Percentiles rank a stretch among this genome's conserved stretches.
phyloP scores from a whole-genome alignment of 2,888 invertebrate genomes.

The Thymelicus acteon region DNA sequence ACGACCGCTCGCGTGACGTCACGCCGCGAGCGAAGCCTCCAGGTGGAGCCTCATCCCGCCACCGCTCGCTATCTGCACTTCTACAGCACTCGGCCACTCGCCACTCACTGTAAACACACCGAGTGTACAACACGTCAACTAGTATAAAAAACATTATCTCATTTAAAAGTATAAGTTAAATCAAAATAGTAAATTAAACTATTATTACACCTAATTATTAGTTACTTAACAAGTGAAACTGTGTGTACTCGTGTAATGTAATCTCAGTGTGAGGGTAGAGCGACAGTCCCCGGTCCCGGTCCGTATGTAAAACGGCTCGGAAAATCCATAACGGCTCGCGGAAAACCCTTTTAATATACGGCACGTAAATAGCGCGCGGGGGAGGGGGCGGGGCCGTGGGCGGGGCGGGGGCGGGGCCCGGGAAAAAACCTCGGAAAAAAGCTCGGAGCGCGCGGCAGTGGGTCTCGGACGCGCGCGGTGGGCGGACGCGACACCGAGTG shows the following conservation, averaged over 20 bases:
- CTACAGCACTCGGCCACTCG: no score
- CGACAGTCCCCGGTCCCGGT: conserved; percentile 23
- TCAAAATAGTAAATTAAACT: no score
- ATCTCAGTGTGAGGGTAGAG: not conserved
- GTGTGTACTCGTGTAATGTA: no score
- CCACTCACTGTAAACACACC: not conserved
- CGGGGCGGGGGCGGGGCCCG: conserved; percentile 64
- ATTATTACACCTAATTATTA: no score
- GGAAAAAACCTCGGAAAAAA: conserved; percentile 74
- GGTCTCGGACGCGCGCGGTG: conserved; percentile 74
- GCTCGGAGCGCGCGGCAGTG: conserved; percentile 74
- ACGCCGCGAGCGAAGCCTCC: conserved; percentile 19
- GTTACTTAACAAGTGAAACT: no score
- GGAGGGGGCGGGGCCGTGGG: conserved; percentile 58
- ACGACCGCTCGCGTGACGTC: conserved; percentile 30
- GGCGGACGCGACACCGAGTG: conserved; percentile 67
- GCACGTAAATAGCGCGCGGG: conserved; percentile 75
- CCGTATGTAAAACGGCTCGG: conserved; percentile 76
- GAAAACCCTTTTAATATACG: conserved; percentile 85
- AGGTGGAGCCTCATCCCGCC: conserved; percentile 7
- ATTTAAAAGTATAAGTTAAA: no score
- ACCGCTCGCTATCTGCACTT: not conserved
- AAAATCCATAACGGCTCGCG: conserved; percentile 84
- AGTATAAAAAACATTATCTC: no score
- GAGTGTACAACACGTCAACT: no score